Conservation (phyloP, 2,888 invertebrate species). For the Ferdinandea cuprea region DNA sequence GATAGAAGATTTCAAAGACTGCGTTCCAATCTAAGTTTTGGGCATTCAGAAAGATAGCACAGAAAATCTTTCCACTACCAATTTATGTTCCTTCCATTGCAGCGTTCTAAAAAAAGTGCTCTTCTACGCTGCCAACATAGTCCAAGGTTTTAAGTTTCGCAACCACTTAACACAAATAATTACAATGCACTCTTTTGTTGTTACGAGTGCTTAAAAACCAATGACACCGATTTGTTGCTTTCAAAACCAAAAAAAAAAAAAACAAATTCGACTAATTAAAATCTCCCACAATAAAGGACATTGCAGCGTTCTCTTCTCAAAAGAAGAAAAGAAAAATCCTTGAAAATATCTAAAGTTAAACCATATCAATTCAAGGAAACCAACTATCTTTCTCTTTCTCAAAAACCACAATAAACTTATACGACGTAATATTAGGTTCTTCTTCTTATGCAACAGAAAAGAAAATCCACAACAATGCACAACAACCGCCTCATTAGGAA, state of each 20-base stretch:
- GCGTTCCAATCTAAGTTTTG: too few relatives aligned
- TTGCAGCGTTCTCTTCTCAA: slow-evolving; percentile 42
- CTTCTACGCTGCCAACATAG: too few relatives aligned
- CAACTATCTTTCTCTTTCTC: slow-evolving; percentile 42
- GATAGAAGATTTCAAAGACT: too few relatives aligned
- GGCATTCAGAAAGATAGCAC: too few relatives aligned
- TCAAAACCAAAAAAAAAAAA: slow-evolving; percentile 55
- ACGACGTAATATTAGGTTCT: slow-evolving; percentile 20
- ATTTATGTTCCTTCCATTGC: too few relatives aligned
- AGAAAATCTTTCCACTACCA: too few relatives aligned
- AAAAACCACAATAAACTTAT: slow-evolving; percentile 46
- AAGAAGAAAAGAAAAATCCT: slow-evolving; percentile 26
- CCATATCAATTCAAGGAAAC: slow-evolving; percentile 48
- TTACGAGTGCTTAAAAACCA: too few relatives aligned
- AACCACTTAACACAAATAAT: too few relatives aligned
- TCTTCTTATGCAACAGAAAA: slow-evolving; percentile 26
- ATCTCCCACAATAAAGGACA: slow-evolving; percentile 57
- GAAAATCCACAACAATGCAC: slow-evolving; percentile 21
- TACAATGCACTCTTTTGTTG: too few relatives aligned
- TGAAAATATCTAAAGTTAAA: slow-evolving; percentile 34
- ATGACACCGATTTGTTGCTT: slow-evolving; percentile 44
- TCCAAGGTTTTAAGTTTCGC: too few relatives aligned
- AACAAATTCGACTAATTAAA: too few relatives aligned
- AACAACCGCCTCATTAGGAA: slow-evolving; percentile 54
- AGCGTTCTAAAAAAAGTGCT: too few relatives aligned